Conservation (phyloP, 2,797 vertebrate species). For the Rachycentron canadum region DNA sequence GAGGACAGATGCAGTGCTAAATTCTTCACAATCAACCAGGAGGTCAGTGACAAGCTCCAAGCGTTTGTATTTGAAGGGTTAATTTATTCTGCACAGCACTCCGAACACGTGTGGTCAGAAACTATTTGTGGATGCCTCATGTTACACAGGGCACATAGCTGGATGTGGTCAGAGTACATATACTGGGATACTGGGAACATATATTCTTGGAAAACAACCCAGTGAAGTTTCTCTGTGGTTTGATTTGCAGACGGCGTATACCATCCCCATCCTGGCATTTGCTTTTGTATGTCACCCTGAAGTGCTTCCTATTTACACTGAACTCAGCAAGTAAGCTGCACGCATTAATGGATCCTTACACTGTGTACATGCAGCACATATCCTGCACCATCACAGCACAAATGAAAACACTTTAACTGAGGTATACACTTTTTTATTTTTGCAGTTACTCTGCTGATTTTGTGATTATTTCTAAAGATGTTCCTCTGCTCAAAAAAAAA, state of each 20-base stretch:
- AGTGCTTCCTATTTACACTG: slow-evolving; percentile 96
- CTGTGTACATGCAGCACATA: not conserved
- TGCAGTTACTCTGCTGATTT: not conserved
- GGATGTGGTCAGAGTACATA: slow-evolving; percentile 11
- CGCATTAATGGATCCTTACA: not conserved
- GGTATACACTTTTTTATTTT: not conserved
- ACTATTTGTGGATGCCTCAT: slow-evolving; percentile 55
- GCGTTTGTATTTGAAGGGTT: not conserved
- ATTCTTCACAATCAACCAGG: slow-evolving; percentile 84
- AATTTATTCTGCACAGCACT: not conserved
- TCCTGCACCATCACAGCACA: not conserved
- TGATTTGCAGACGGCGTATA: slow-evolving; percentile 92
- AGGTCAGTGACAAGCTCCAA: slow-evolving; percentile 69
- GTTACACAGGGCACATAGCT: slow-evolving; percentile 34
- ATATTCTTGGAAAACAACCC: slow-evolving; percentile 20
- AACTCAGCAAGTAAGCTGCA: slow-evolving; percentile 86
- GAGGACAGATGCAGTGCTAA: slow-evolving; percentile 75
- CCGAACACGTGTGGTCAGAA: slow-evolving; percentile 24
- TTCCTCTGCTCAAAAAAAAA: not conserved
- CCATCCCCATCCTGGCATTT: slow-evolving; percentile 95
- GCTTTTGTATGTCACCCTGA: slow-evolving; percentile 97
- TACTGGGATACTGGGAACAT: too few relatives aligned
- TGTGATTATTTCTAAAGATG: not conserved
- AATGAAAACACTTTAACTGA: not conserved
- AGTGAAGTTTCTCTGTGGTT: slow-evolving; percentile 27